Base-by-base conservation (phyloP, 2,888 invertebrate genomes). In the Maniola hyperantus region DNA sequence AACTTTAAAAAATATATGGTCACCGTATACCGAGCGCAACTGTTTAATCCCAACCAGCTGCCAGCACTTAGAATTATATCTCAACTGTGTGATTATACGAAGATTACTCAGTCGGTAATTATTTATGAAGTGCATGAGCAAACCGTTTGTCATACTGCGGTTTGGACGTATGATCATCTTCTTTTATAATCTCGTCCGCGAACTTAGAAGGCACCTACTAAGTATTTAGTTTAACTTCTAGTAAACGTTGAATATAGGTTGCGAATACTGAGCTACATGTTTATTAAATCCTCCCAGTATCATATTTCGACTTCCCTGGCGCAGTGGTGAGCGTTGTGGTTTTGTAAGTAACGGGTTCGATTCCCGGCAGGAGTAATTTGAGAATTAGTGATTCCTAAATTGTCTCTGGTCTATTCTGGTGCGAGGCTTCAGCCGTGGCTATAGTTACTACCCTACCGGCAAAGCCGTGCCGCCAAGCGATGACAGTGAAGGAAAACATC, bases 51-150 rank as follows among this genome's bases (percentile, higher is more conserved):
- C 53, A 53, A 26, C 62, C 62, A 62, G 62, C 62, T 62, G 62
- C 62, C 62, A 53, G 62, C 62, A 62, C 62, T 62, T 62, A 53
- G 42, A 62, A 53, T 53, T 53, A 62, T 36, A 62, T 62, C 62
- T 62, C 62, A 62, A 62, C 62, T 62, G 62, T 62, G 62, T 62
- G 62, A 62, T 62, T 53, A 62, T 62, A 62, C 62, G 62, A 18
- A 62, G 62, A 62, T 62, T 62, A 62, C 62, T 62, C 62, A 62
- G 62, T 53, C 42, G 53, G 51, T 62, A 53, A 62, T 62, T 62
- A 62, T 62, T 62, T 62, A 62, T 62, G 51, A 51, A 61, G 62
- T 53, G 62, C 26, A 53, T 53, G 42, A 62, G 53, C 51, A 15
- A 53, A 42, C 53, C 42, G 34, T 53, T 26, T 53, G 62, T 62